A percentile compares a stretch with the other conserved stretches of the same genome.
Evolutionary conservation across 2,888 invertebrate species (phyloP).

Genomic region (Suillia variegata): DNA sequence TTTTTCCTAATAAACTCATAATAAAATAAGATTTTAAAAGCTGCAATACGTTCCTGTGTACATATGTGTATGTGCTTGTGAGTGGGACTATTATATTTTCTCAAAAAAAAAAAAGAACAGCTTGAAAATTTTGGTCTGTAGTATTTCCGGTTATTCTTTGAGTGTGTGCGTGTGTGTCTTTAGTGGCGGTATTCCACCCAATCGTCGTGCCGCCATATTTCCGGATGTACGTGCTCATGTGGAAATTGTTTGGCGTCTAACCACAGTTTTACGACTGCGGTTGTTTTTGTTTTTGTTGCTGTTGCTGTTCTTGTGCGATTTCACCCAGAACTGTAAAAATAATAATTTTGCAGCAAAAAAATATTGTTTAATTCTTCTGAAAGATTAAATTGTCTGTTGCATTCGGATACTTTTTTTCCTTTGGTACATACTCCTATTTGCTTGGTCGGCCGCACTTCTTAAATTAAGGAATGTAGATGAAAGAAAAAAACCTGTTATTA

Average conservation of each 20-base stretch:
- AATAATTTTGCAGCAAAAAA: neutral
- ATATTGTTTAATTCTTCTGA: constrained; percentile 7
- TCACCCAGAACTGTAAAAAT: neutral
- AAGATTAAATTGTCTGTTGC: constrained; percentile 9
- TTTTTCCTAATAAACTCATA: too few species aligned
- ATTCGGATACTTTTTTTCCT: neutral
- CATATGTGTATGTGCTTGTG: neutral
- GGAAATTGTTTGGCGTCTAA: constrained; percentile 19
- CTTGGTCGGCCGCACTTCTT: too few species aligned
- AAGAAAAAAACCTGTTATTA: too few species aligned
- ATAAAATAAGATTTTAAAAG: too few species aligned
- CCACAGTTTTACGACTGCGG: constrained; percentile 22
- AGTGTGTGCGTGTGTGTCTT: constrained; percentile 17
- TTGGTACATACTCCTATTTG: neutral
- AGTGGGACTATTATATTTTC: neutral
- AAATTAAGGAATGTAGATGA: too few species aligned
- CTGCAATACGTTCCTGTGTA: too few species aligned
- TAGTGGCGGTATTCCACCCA: neutral
- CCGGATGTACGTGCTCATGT: constrained; percentile 35
- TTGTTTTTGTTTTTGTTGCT: constrained; percentile 13
- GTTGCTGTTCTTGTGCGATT: too few species aligned
- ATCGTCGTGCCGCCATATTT: constrained; percentile 14
- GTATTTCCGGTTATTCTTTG: constrained; percentile 32
- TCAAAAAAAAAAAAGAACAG: neutral
- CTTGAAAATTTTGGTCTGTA: constrained; percentile 22